Base-by-base conservation (phyloP, 2,113 vertebrate species). In the Antigone vipio region DNA sequence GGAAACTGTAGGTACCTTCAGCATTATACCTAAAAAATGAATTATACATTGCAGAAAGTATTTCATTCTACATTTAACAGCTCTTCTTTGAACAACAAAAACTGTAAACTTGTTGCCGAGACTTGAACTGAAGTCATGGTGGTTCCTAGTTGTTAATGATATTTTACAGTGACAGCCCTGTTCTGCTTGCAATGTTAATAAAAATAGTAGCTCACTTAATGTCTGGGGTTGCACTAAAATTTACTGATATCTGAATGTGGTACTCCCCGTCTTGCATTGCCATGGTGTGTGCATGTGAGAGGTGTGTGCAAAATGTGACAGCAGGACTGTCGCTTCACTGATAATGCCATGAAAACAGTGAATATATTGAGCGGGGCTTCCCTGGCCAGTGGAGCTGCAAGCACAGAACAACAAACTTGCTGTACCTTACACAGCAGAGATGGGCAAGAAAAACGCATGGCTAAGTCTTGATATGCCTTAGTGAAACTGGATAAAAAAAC, bases 1-100 rank as follows among this genome's bases (percentile, higher is more conserved):
- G 87, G 45, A 74, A 93, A 74, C 29, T 45, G 49, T 64, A 90
- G 76, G 71, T 89, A 32, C 82, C 88, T 96, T 95, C 89, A 91
- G 82, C 85, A 34, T 38, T 88, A n/a, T 86, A 78, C 89, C 82
- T 88, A 83, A 93, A 94, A 91, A 86, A 79, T 49, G 74, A 92
- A 88, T 75, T 93, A 91, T 83, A 81, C 45, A 76, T 79, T 92
- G 87, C 63, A 96, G 91, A 94, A 88, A 89, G 63, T 67, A 89
- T 81, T 87, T 92, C 18, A 73, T 85, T 91, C 91, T 63, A 63
- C 79, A 89, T 96, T 95, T 96, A 95, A 95, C 71, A 84, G 67
- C 16, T 92, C n/a, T 80, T 91, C 92, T 93, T 85, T 95, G 93
- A 95, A 87, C 50, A 92, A 78, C 30, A 84, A 71, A 67, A 92